These are phyloP conservation scores for Limnephilus auricula DNA, from an alignment of 2,888 invertebrate species.

Conservation along the genomic window DNA sequence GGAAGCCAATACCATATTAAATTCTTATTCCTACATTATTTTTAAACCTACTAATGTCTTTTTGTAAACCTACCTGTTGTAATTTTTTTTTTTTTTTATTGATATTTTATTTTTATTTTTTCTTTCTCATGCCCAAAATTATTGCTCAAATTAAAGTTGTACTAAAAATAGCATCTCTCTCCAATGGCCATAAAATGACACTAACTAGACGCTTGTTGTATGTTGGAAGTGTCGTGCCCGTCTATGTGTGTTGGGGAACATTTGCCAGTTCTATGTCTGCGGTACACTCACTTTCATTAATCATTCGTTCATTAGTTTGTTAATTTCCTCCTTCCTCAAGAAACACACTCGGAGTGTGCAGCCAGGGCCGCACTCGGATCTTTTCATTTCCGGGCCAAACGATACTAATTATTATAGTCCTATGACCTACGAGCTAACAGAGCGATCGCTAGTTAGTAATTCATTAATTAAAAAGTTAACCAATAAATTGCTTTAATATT, in stretches of 20 bases:
- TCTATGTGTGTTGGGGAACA: background rate
- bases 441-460: too few species aligned
- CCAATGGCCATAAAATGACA: background rate
- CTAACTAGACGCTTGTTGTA: background rate
- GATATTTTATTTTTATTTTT: too few species aligned
- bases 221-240: background rate
- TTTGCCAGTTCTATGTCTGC: background rate
- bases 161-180: too few species aligned
- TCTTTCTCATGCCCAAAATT: too few species aligned
- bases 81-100: too few species aligned
- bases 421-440: background rate
- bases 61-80: too few species aligned
- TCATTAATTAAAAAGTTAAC: too few species aligned
- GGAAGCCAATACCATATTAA: too few species aligned
- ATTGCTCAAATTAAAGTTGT: too few species aligned
- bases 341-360: background rate
- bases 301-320: conserved; percentile 9
- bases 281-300: conserved; percentile 10
- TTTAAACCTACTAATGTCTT: too few species aligned
- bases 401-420: background rate
- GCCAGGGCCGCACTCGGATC: background rate
- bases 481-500: too few species aligned
- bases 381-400: background rate
- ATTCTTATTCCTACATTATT: too few species aligned
- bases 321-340: background rate